These are phyloP conservation scores for Cyanoliseus patagonus DNA, from an alignment of 2,113 vertebrate species.

Conservation along the genomic window DNA sequence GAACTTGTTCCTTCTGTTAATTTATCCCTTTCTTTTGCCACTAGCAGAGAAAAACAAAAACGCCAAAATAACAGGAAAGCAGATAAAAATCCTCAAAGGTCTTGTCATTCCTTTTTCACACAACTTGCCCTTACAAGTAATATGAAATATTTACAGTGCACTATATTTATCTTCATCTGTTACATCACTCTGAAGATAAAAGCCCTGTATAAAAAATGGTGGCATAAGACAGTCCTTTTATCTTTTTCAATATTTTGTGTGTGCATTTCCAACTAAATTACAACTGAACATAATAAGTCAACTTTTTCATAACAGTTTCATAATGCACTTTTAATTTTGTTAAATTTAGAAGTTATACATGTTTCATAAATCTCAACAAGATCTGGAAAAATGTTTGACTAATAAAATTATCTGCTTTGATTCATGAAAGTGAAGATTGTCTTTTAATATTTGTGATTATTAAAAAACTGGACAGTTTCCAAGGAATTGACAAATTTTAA, in stretches of 20 bases:
- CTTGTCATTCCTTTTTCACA: conserved; percentile 37
- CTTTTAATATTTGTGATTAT: neutral
- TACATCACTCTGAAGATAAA: conserved; percentile 43
- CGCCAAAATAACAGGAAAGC: neutral
- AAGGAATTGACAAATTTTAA: neutral
- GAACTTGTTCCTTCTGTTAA: neutral
- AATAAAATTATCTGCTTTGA: neutral
- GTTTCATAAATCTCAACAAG: conserved; percentile 14
- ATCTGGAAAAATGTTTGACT: neutral
- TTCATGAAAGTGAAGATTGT: neutral
- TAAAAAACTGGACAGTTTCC: neutral
- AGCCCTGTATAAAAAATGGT: conserved; percentile 34
- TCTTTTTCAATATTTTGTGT: conserved; percentile 21
- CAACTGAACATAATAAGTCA: conserved; percentile 31
- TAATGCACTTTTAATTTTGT: conserved; percentile 45
- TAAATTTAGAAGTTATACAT: conserved; percentile 10
- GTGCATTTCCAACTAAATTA: neutral
- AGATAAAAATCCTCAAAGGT: conserved; percentile 40
- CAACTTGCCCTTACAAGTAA: conserved; percentile 4
- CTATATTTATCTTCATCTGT: conserved; percentile 49
- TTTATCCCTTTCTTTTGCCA: neutral
- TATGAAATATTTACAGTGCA: conserved; percentile 52
- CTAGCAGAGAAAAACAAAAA: neutral
- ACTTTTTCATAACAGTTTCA: neutral
- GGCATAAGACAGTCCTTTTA: neutral